Base-by-base conservation (phyloP, 2,888 invertebrate genomes). In the Patella pellucida region DNA sequence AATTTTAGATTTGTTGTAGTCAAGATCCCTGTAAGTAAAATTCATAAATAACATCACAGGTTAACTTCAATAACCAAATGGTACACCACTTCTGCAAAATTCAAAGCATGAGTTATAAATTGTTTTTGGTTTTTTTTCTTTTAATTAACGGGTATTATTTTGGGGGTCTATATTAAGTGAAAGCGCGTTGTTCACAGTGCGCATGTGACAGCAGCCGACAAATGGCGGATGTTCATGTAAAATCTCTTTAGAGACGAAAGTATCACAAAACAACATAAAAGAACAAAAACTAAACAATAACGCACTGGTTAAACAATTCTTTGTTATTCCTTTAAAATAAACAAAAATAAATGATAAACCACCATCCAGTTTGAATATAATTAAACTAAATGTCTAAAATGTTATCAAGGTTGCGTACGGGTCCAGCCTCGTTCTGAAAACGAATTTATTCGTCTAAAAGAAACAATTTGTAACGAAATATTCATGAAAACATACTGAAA, bases 121-220 rank as follows among this genome's bases (percentile, higher is more conserved):
- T 41, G 7, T 41, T 41, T 41, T 41, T 41, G 41, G 7, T 41
- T 41, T 41, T 41, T 41, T 41, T 9, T 41, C 9, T 41, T n/a
- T n/a, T n/a, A n/a, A n/a, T n/a, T 41, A 41, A 41, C 41, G 41
- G 41, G 41, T 41, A 7, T 41, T 41, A 9, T 41, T 41, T 41
- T 41, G 7, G 7, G 1, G 9, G 41, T n/a, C 41, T 41, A 9
- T 7, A 41, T 41, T 56, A 69, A 74, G 23, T 62, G 62, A 62
- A 62, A 62, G 62, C 62, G 19, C 62, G 62, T 62, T 23, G 23
- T 12, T 23, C 23, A 19, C 19, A 23, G 19, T 62, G 62, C 62
- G 62, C 62, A 62, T 62, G 62, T 62, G 62, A 62, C 62, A 62
- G 62, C 62, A 62, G 62, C 62, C 62, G 62, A 62, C 62, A 62